phyloP scores from a whole-genome alignment of 2,113 vertebrate species.

The Zosterops hypoxanthus region DNA sequence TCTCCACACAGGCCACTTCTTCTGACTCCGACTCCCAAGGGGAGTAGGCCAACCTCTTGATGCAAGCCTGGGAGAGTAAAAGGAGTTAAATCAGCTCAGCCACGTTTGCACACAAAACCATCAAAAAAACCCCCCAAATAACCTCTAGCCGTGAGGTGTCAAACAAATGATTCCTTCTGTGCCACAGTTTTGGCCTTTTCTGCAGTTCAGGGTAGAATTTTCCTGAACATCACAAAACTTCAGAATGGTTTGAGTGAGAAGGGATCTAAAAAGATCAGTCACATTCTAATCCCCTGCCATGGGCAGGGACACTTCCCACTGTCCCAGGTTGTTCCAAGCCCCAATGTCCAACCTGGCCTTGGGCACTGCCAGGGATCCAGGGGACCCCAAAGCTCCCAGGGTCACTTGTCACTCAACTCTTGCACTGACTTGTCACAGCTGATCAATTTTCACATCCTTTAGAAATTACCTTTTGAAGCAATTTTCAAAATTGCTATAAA shows the following conservation, averaged over 20 bases:
- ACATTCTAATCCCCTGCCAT: not conserved
- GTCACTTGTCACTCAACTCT: not conserved
- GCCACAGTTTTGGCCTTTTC: not conserved
- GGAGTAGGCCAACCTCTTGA: not conserved
- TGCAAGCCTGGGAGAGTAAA: not conserved
- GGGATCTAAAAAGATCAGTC: not conserved
- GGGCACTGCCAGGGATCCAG: not conserved
- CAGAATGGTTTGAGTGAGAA: not conserved
- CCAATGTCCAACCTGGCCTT: not conserved
- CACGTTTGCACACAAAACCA: not conserved
- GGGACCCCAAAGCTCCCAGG: not conserved
- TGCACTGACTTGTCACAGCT: not conserved
- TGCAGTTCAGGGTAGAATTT: not conserved
- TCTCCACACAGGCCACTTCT: not conserved
- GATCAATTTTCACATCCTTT: not conserved
- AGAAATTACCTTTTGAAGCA: not conserved
- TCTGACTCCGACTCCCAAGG: not conserved
- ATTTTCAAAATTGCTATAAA: too few species aligned
- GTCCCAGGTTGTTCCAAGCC: not conserved
- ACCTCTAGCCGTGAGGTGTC: not conserved
- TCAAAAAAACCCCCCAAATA: not conserved
- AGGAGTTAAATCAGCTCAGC: not conserved
- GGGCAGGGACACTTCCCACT: not conserved
- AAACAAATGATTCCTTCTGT: not conserved
- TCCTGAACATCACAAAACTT: not conserved